A percentile compares a stretch with the other conserved stretches of the same genome.
phyloP scores from a whole-genome alignment of 2,797 vertebrate species.

The Notolepis coatsorum region DNA sequence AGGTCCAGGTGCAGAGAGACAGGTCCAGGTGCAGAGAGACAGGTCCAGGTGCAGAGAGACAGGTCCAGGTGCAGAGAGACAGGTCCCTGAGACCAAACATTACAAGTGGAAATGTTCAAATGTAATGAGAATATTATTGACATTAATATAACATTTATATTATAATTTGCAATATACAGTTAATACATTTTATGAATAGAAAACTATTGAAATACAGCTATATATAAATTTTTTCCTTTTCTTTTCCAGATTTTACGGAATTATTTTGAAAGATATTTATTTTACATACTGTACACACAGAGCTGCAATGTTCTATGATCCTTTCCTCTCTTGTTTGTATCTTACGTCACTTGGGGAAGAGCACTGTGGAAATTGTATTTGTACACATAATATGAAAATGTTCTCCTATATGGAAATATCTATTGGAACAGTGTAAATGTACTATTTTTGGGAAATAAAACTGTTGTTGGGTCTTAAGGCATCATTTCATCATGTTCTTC shows the following conservation, averaged over 20 bases:
- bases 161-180: slow-evolving; percentile 31
- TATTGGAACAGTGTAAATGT: slow-evolving; percentile 78
- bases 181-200: slow-evolving; percentile 52
- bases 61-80: too few species aligned
- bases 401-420: slow-evolving; percentile 82
- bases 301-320: slow-evolving; percentile 21
- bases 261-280: slow-evolving; percentile 47
- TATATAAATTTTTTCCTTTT: too few species aligned
- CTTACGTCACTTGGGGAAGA: slow-evolving; percentile 36
- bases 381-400: slow-evolving; percentile 70
- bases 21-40: too few species aligned
- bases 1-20: too few species aligned
- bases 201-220: slow-evolving; percentile 57
- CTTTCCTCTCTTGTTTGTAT: slow-evolving; percentile 1
- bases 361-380: slow-evolving; percentile 68
- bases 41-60: too few species aligned
- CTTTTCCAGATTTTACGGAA: slow-evolving; percentile 62
- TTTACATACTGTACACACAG: slow-evolving; percentile 17
- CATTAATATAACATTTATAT: slow-evolving; percentile 48
- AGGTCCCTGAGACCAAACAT: too few species aligned
- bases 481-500: too few species aligned
- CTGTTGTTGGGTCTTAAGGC: slow-evolving; percentile 36
- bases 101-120: neutral
- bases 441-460: slow-evolving; percentile 80
- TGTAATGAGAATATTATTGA: slow-evolving; percentile 23